These are phyloP conservation scores for Sylvicola fuscatus DNA, from an alignment of 2,888 invertebrate species.

Conservation along the genomic window DNA sequence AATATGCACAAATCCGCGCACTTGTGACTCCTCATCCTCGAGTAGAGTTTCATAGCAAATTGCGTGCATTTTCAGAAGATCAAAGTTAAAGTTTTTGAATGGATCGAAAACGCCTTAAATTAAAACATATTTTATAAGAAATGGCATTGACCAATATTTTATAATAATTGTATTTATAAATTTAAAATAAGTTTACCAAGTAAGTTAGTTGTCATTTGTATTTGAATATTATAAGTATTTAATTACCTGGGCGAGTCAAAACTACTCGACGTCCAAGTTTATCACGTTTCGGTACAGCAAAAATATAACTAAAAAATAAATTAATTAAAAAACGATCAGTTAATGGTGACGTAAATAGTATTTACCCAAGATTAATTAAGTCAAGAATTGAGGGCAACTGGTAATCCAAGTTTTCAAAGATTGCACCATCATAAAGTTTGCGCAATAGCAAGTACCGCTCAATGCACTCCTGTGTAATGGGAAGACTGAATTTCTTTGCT, in stretches of 20 bases:
- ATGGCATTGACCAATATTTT: too few relatives aligned
- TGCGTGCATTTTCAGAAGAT: slow-evolving; percentile 58
- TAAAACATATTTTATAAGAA: too few relatives aligned
- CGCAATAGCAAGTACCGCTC: slow-evolving; percentile 58
- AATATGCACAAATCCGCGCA: slow-evolving; percentile 58
- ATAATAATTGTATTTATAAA: too few relatives aligned
- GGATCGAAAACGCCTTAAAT: slow-evolving; percentile 53
- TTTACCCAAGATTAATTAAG: slow-evolving; percentile 46
- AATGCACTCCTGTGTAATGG: slow-evolving; percentile 55
- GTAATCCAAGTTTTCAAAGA: slow-evolving; percentile 52
- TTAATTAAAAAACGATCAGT: slow-evolving; percentile 1
- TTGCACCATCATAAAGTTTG: slow-evolving; percentile 55
- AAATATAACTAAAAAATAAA: slow-evolving; percentile 27
- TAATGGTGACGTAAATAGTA: slow-evolving; percentile 1
- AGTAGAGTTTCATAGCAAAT: slow-evolving; percentile 57
- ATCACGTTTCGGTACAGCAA: slow-evolving; percentile 59
- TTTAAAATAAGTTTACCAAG: too few relatives aligned
- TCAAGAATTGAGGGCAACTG: slow-evolving; percentile 47
- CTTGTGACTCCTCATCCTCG: slow-evolving; percentile 64
- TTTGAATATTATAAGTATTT: neutral
- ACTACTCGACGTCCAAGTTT: slow-evolving; percentile 50
- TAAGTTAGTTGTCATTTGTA: too few relatives aligned
- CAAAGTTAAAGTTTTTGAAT: slow-evolving; percentile 50
- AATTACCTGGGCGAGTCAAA: slow-evolving; percentile 52
- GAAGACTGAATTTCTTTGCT: slow-evolving; percentile 62